Conservation (phyloP, 2,797 vertebrate species). For the Selene dorsalis region DNA sequence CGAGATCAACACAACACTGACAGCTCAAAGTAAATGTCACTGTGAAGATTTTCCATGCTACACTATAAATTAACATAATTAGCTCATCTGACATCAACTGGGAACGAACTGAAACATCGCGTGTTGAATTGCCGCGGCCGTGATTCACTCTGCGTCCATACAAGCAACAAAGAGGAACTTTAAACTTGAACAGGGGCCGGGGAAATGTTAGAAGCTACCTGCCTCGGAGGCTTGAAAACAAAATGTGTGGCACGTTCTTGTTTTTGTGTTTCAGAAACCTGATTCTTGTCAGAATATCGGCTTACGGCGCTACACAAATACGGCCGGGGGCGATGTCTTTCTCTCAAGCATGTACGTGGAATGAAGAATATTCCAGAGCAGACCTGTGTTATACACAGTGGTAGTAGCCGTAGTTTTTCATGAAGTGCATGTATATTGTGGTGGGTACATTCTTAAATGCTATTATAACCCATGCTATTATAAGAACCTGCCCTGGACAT, state of each 20-base stretch:
- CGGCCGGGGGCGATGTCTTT: slow-evolving; percentile 69
- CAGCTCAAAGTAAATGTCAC: slow-evolving; percentile 39
- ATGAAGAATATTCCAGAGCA: slow-evolving; percentile 73
- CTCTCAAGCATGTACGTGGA: slow-evolving; percentile 64
- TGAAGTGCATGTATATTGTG: not conserved
- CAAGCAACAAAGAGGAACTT: slow-evolving; percentile 61
- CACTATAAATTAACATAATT: slow-evolving; percentile 42
- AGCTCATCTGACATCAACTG: slow-evolving; percentile 8
- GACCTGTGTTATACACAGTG: not conserved
- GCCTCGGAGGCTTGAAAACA: slow-evolving; percentile 73
- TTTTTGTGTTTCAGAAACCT: slow-evolving; percentile 81
- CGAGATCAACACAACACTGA: slow-evolving; percentile 38
- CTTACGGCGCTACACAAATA: slow-evolving; percentile 77
- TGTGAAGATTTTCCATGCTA: not conserved
- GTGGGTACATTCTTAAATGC: not conserved
- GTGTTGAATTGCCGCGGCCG: slow-evolving; percentile 8
- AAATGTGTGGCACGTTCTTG: slow-evolving; percentile 76
- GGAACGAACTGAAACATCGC: slow-evolving; percentile 12
- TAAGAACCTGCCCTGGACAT: too few species aligned
- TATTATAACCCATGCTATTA: not conserved
- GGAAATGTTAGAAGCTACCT: slow-evolving; percentile 62
- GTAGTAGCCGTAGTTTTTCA: not conserved
- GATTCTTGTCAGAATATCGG: slow-evolving; percentile 82
- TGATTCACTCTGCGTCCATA: slow-evolving; percentile 48
- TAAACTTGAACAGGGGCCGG: slow-evolving; percentile 55